Evolutionary conservation across 1,140 invertebrate species (phyloP).

Genomic region (Adelges cooleyi): DNA sequence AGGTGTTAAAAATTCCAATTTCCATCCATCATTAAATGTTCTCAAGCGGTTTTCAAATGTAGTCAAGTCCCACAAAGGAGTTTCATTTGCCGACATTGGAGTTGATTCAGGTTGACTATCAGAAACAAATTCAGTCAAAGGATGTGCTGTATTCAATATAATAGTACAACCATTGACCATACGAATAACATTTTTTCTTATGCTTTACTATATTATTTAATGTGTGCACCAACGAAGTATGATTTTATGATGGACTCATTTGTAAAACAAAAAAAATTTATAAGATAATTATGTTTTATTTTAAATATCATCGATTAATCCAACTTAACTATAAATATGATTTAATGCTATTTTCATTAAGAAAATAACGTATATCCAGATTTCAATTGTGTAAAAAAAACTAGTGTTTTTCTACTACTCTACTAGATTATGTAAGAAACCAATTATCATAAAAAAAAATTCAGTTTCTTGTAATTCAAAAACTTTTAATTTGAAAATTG

Average conservation of each 20-base stretch:
- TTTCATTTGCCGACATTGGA: neutral
- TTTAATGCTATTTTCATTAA: too few species aligned
- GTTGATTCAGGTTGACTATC: neutral
- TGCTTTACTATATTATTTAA: neutral
- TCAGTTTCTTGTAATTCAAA: too few species aligned
- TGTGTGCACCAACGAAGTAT: neutral
- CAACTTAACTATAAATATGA: too few species aligned
- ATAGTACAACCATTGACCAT: neutral
- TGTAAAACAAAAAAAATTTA: neutral
- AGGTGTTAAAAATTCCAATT: slow-evolving; percentile 31
- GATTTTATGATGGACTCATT: slow-evolving; percentile 11
- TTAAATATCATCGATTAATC: too few species aligned
- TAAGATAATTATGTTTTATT: too few species aligned
- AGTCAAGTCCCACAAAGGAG: neutral
- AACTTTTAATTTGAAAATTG: too few species aligned
- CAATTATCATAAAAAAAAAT: too few species aligned
- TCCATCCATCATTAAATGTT: slow-evolving; percentile 26
- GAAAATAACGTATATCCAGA: too few species aligned
- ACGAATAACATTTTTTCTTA: neutral
- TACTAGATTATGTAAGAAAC: too few species aligned
- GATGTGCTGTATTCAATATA: neutral
- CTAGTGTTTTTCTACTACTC: too few species aligned
- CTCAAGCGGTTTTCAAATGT: neutral
- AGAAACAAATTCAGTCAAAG: neutral
- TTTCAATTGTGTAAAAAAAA: too few species aligned